phyloP scores from a whole-genome alignment of 2,797 vertebrate species.

The Argya squamiceps region DNA sequence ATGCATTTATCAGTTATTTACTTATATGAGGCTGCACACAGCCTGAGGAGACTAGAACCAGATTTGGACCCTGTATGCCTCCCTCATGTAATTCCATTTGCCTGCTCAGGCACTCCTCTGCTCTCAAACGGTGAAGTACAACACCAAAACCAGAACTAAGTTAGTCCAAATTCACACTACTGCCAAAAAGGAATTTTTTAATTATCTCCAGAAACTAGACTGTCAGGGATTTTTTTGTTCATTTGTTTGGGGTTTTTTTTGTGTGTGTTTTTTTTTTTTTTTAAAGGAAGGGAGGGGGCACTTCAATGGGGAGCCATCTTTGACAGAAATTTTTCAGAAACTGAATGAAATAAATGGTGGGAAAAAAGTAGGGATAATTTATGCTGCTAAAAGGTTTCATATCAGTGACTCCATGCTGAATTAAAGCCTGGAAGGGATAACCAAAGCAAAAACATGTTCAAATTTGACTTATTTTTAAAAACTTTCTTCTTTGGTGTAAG shows the following conservation, averaged over 20 bases:
- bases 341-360: neutral
- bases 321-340: neutral
- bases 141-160: neutral
- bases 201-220: neutral
- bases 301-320: neutral
- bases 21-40: neutral
- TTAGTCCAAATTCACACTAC: neutral
- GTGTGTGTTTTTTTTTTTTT: too few relatives aligned
- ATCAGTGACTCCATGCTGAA: neutral
- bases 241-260: neutral
- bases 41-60: neutral
- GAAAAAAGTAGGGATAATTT: neutral
- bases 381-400: neutral
- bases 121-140: neutral
- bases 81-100: neutral
- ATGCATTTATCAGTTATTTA: conserved; percentile 32
- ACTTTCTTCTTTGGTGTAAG: conserved; percentile 3
- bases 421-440: conserved; percentile 10
- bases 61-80: neutral
- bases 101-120: neutral
- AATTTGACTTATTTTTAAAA: conserved; percentile 2
- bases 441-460: neutral
- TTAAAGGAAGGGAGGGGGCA: neutral
- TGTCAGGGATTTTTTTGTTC: accelerated
- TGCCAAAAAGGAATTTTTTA: neutral